Base-by-base conservation (phyloP, 1,140 invertebrate species). In the Aporrectodea caliginosa region DNA sequence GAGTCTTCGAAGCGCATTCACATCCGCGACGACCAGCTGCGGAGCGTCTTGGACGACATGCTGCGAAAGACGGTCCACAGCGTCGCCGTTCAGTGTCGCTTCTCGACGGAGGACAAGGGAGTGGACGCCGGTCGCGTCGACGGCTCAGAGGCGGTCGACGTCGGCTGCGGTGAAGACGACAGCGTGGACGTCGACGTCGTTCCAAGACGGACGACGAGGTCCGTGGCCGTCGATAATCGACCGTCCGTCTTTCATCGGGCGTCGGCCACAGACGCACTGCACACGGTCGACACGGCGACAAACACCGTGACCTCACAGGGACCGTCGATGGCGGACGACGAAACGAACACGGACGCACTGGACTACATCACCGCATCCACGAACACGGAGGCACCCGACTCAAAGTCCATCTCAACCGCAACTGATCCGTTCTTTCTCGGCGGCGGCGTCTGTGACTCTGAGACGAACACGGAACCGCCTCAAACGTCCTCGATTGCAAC, bases 31-130 rank as follows among this genome's bases (percentile, higher is more conserved):
- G 85, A 87, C 73, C 85, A 88, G 80, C 83, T 87, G 71, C 84
- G 84, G 35, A 80, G 80, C 58, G 85, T 85, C 31, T 69, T 88
- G 58, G 74, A 82, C 68, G 82, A 83, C 77, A 84, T 86, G 2
- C 80, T 88, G 31, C 83, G 84, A n/a, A 83, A 83, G 69, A 85
- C 82, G 83, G 86, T 88, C 1, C 82, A 83, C 29, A 87, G 83
- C 76, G 81, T 87, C 70, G 84, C 82, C 34, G 81, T 84, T 0
- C 85, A 83, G 70, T 85, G 84, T 81, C 83, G 83, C 33, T 83
- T 84, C 31, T 82, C 71, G 75, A 75, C 77, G 77, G 70, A 6
- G 6, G 32, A 35, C 74, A 34, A 14, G 74, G 74, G 74, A 12
- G 32, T 33, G 78, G 1, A 68, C 58, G 69, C 82, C 77, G 14